A percentile compares a stretch with the other conserved stretches of the same genome.
phyloP scores from a whole-genome alignment of 2,888 invertebrate species.

The Abrostola tripartita region DNA sequence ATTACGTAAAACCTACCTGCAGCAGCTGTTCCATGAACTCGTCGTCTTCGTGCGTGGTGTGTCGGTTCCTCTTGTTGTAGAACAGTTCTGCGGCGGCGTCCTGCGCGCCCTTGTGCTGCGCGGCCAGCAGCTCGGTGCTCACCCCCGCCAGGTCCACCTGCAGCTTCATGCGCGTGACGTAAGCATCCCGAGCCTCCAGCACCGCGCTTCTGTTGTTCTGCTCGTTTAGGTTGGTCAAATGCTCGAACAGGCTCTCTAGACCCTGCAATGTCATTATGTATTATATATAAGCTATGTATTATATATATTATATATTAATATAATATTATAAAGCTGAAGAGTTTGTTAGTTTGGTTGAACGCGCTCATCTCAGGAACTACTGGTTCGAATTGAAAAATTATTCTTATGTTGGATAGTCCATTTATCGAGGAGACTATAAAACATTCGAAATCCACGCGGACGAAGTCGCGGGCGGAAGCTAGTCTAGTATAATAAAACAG shows the following conservation, averaged over 20 bases:
- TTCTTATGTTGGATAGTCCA: no score
- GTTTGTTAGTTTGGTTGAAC: no score
- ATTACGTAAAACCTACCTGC: no score
- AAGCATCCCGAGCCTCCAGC: constrained; percentile 25
- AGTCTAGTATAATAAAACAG: background rate
- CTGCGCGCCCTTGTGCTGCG: constrained; percentile 38
- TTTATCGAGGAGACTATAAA: no score
- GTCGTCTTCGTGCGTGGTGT: constrained; percentile 28
- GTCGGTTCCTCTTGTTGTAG: constrained; percentile 25
- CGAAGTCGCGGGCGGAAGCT: no score
- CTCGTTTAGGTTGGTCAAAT: constrained; percentile 20
- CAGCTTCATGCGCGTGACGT: constrained; percentile 24
- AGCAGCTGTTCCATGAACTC: constrained; percentile 28
- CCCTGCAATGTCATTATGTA: constrained; percentile 21
- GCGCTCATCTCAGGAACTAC: no score
- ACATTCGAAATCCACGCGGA: no score
- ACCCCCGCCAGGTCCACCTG: constrained; percentile 12
- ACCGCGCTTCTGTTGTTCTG: constrained; percentile 34
- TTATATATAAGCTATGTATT: no score
- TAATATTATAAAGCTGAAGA: no score
- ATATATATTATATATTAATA: no score
- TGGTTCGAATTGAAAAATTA: no score
- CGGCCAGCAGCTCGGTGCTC: constrained; percentile 32
- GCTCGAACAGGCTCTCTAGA: constrained; percentile 18
- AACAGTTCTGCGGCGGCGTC: constrained; percentile 32